Base-by-base conservation (phyloP, 2,113 vertebrate species). In the Acanthisitta chloris region DNA sequence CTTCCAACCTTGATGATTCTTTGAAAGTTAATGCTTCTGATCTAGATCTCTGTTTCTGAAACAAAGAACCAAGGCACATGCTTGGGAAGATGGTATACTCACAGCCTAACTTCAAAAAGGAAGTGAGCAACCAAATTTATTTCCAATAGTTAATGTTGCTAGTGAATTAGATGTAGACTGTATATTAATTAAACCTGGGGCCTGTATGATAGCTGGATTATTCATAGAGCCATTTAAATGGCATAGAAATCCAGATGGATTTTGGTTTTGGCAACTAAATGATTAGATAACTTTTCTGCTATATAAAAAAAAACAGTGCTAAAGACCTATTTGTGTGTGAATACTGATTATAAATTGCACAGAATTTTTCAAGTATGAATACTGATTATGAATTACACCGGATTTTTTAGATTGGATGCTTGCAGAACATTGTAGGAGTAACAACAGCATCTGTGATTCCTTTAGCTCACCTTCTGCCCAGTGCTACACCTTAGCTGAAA, bases 401-500 rank as follows among this genome's bases (percentile, higher is more conserved):
- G 52, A 12, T 8, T 64, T 57, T 67, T 87, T 29, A 82, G 16
- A 21, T 8, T 51, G 46, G 6, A 17, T 82, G 18, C 24, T 51
- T 40, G 9, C 17, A 54, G 5, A 66, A 59, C 28, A 8, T 2
- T 12, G 4, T 10, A n/a, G 29, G 34, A 49, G 25, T 20, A 55
- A 38, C 12, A 82, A 4, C 17, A 38, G 61, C n/a, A 15, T 17
- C 20, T 46, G 14, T 5, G 52, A 38, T 51, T 34, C 11, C 5
- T 17, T 4, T 17, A 5, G 45, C 10, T 46, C 38, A 17, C 0
- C 0, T 43, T 45, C 43, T 46, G 21, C 10, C 12, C 59, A 43
- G 11, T 15, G 24, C 33, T 55, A n/a, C 1, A 24, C 9, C 17
- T 90, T 4, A 45, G 25, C 6, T 59, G 76, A 69, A 87, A 73